Conservation (phyloP, 1,140 invertebrate species). For the Holotrichia oblita region DNA sequence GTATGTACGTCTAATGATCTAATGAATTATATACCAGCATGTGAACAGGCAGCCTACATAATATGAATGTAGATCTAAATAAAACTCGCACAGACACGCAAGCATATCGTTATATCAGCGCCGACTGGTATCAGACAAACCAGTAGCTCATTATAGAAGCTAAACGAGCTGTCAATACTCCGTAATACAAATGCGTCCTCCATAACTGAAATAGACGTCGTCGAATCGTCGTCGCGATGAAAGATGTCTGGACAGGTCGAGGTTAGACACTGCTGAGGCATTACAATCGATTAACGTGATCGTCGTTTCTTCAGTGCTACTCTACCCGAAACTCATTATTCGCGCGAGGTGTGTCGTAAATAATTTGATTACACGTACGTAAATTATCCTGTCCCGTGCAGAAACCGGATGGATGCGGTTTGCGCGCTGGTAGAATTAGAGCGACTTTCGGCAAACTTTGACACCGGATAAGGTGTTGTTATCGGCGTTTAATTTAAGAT, state of each 20-base stretch:
- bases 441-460: neutral
- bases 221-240: neutral
- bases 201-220: neutral
- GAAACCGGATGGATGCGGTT: constrained; percentile 17
- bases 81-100: neutral
- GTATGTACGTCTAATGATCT: too few relatives aligned
- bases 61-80: neutral
- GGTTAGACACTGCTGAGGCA: neutral
- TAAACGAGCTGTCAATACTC: constrained; percentile 24
- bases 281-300: neutral
- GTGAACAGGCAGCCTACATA: neutral
- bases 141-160: neutral
- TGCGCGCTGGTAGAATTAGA: neutral
- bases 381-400: constrained; percentile 6
- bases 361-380: constrained; percentile 28
- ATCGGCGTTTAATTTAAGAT: neutral
- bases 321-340: constrained; percentile 24
- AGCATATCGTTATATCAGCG: neutral
- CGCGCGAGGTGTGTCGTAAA: constrained; percentile 28
- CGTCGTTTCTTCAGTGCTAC: neutral
- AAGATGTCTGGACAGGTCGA: neutral
- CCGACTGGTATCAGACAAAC: neutral
- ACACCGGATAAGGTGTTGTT: neutral
- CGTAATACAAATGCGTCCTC: neutral
- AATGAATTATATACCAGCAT: neutral